These are phyloP conservation scores for Pycnonotus jocosus DNA, from an alignment of 2,113 vertebrate species.

Conservation along the genomic window DNA sequence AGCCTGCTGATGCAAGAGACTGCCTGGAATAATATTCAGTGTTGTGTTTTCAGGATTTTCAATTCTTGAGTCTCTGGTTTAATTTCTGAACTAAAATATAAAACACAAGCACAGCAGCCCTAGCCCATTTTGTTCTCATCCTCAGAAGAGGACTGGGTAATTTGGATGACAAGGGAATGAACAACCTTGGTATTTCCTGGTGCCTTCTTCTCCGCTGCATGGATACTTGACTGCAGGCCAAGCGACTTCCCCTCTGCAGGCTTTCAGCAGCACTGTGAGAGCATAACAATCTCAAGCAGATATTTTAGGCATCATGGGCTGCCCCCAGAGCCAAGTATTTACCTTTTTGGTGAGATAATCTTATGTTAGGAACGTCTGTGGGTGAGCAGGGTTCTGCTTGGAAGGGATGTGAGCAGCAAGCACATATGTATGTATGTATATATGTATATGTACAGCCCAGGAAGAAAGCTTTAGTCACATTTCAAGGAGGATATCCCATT, in stretches of 20 bases:
- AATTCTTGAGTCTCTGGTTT: neutral
- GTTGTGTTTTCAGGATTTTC: neutral
- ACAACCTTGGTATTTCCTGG: neutral
- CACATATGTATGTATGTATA: accelerated
- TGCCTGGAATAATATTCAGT: neutral
- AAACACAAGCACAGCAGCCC: neutral
- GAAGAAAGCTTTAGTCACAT: neutral
- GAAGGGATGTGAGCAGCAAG: neutral
- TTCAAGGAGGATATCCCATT: neutral
- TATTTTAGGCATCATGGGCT: neutral
- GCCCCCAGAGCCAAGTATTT: neutral
- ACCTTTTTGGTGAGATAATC: neutral
- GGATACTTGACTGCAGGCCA: neutral
- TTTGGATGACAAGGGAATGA: neutral
- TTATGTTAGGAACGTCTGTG: neutral
- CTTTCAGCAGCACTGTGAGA: neutral
- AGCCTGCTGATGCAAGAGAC: neutral
- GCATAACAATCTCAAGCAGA: neutral
- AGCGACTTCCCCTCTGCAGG: neutral
- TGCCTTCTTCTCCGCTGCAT: neutral
- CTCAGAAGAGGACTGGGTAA: neutral
- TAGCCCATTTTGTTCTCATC: neutral
- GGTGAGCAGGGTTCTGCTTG: accelerated
- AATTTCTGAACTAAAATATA: neutral
- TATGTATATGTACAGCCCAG: neutral